A percentile compares a stretch with the other conserved stretches of the same genome.
Conservation (phyloP, 2,888 invertebrate species). For the Baccha elongata region DNA sequence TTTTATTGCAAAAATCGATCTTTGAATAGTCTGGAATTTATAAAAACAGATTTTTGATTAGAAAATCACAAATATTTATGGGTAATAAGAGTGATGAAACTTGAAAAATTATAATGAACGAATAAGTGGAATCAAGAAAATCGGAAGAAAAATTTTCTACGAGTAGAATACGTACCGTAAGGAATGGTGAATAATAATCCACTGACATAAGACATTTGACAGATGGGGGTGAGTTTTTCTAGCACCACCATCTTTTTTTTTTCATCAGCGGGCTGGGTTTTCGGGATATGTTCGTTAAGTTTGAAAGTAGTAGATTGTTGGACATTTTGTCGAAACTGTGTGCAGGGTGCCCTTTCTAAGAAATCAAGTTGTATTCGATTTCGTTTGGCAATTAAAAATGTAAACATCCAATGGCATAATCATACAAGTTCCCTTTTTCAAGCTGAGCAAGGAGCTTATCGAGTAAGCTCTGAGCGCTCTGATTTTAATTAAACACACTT, state of each 20-base stretch:
- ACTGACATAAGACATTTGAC: too few species aligned
- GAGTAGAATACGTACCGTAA: constrained; percentile 57
- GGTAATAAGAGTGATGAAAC: constrained; percentile 40
- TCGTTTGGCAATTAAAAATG: too few species aligned
- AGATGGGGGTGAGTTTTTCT: constrained; percentile 9
- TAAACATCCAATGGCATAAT: too few species aligned
- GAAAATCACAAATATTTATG: constrained; percentile 30
- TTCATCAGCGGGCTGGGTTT: background rate
- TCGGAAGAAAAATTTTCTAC: constrained; percentile 32
- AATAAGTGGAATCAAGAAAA: constrained; percentile 25
- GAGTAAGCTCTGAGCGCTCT: too few species aligned
- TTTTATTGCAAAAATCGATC: constrained; percentile 36
- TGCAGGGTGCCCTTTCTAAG: too few species aligned
- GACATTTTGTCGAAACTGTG: too few species aligned
- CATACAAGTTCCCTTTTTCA: too few species aligned
- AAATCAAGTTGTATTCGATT: too few species aligned
- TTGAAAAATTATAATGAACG: constrained; percentile 47
- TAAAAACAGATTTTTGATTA: constrained; percentile 36
- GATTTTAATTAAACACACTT: too few species aligned
- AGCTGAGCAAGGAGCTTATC: too few species aligned
- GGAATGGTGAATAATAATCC: constrained; percentile 51
- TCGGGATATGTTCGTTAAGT: background rate
- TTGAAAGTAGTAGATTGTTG: background rate
- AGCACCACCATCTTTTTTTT: too few species aligned
- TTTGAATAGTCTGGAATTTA: constrained; percentile 53